Evolutionary conservation across 1,140 invertebrate genomes (phyloP).

Genomic region (Araneus ventricosus): DNA sequence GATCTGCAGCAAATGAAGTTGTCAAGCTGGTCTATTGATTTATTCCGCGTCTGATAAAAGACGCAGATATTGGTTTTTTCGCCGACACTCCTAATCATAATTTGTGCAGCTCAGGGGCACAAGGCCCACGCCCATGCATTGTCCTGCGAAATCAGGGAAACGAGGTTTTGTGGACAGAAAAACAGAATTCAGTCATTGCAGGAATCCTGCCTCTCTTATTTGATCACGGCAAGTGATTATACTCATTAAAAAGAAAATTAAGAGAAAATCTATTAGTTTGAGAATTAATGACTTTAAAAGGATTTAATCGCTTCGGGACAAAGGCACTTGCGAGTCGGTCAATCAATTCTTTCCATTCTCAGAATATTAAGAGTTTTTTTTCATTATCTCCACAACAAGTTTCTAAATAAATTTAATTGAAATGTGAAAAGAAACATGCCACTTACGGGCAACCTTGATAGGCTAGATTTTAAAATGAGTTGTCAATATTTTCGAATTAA

Average conservation of each 20-base stretch:
- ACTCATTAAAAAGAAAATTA: background rate
- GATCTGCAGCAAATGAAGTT: constrained; percentile 55
- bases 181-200: background rate
- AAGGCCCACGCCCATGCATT: constrained; percentile 49
- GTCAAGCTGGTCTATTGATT: constrained; percentile 70
- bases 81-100: constrained; percentile 53
- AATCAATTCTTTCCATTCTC: background rate
- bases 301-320: background rate
- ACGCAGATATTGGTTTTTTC: constrained; percentile 53
- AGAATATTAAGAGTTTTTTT: background rate
- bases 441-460: background rate
- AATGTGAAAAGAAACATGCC: background rate
- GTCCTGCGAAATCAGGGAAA: constrained; percentile 25
- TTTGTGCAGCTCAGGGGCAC: constrained; percentile 52
- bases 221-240: background rate
- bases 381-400: background rate
- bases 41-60: constrained; percentile 62
- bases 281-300: constrained; percentile 11
- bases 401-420: background rate
- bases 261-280: constrained; percentile 2
- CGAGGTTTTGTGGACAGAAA: constrained; percentile 54
- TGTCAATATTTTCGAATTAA: no score
- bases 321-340: background rate
- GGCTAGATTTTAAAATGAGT: no score
- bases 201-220: background rate